Percentiles rank a stretch among this genome's conserved stretches.
These are phyloP conservation scores for Mormyrus iriodes DNA, from an alignment of 2,113 vertebrate genomes.

Conservation along the genomic window DNA sequence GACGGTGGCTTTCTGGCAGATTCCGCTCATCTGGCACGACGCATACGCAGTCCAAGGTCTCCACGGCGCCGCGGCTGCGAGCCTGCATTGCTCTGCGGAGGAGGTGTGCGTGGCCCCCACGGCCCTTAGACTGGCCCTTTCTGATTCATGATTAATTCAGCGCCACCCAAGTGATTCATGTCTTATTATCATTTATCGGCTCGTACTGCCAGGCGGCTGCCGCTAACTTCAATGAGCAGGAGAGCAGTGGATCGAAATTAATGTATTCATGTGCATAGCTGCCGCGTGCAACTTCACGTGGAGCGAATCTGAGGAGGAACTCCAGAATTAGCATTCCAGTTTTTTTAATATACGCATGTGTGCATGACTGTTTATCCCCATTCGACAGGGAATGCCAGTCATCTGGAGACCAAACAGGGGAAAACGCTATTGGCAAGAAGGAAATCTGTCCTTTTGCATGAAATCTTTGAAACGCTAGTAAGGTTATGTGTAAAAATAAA, in stretches of 20 bases:
- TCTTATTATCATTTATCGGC: not conserved
- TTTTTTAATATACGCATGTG: not conserved
- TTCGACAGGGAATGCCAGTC: not conserved
- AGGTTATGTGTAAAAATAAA: not conserved
- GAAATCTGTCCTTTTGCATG: not conserved
- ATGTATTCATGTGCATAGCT: not conserved
- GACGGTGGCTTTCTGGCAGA: not conserved
- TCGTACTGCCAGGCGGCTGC: not conserved
- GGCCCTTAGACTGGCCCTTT: not conserved
- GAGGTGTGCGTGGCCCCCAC: no score
- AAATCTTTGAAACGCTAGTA: not conserved
- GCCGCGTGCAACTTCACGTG: not conserved
- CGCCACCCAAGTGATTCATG: not conserved
- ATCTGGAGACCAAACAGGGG: not conserved
- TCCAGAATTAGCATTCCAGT: not conserved
- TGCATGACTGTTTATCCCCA: not conserved
- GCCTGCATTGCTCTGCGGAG: not conserved
- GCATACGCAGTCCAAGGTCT: not conserved
- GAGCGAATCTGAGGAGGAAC: not conserved
- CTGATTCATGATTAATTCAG: conserved; percentile 7
- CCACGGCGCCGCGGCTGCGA: not conserved
- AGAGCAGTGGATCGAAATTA: not conserved
- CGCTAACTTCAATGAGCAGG: not conserved
- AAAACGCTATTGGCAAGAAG: not conserved
- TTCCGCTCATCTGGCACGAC: not conserved